Conservation (phyloP, 2,888 invertebrate genomes). For the Keiferia lycopersicella region DNA sequence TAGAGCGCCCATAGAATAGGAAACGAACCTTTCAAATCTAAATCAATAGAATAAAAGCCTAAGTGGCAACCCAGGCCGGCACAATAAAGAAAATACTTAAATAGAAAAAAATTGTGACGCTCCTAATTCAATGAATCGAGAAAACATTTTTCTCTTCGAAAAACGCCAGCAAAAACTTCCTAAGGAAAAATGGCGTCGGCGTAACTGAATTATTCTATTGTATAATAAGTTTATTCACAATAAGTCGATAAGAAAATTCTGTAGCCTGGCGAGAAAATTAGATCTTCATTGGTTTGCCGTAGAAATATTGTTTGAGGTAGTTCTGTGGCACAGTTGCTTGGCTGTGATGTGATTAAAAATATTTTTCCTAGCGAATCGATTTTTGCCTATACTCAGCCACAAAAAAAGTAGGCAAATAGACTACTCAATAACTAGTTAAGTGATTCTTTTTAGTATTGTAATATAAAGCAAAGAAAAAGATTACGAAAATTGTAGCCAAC, state of each 20-base stretch:
- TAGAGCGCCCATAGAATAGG: not conserved
- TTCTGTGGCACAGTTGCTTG: not conserved
- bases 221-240: slow-evolving; percentile 76
- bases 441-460: no score
- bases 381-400: no score
- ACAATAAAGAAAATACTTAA: slow-evolving; percentile 76
- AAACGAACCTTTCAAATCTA: slow-evolving; percentile 6
- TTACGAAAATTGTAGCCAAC: not conserved
- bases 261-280: slow-evolving; percentile 41
- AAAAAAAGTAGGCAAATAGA: no score
- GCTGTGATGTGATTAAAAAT: no score
- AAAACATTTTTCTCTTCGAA: slow-evolving; percentile 45
- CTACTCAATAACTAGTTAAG: no score
- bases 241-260: slow-evolving; percentile 55
- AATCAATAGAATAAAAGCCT: slow-evolving; percentile 59
- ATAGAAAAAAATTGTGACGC: slow-evolving; percentile 76
- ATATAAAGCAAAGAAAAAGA: no score
- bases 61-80: slow-evolving; percentile 45
- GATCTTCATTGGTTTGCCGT: slow-evolving; percentile 35
- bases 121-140: slow-evolving; percentile 68
- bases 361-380: no score
- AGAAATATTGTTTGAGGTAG: not conserved
- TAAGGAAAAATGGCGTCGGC: slow-evolving; percentile 45
- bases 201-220: slow-evolving; percentile 75
- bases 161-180: slow-evolving; percentile 44